A percentile compares a stretch with the other conserved stretches of the same genome.
phyloP scores from a whole-genome alignment of 2,888 invertebrate species.

The Carpatolechia fugitivella region DNA sequence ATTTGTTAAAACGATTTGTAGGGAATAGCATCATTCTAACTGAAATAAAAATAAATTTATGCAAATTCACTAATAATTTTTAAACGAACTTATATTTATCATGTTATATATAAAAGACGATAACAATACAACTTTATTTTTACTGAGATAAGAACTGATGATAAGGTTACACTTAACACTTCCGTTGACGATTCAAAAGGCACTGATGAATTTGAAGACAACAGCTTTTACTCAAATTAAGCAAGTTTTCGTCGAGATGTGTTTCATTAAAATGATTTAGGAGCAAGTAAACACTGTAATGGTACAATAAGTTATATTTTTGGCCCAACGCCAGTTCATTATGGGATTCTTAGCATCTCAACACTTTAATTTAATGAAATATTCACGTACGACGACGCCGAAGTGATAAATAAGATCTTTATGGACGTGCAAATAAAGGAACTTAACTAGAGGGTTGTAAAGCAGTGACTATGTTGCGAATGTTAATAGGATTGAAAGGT shows the following conservation, averaged over 20 bases:
- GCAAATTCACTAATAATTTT: too few species aligned
- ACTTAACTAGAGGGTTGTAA: neutral
- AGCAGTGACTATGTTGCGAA: neutral
- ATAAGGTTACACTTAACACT: too few species aligned
- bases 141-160: too few species aligned
- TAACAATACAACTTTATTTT: too few species aligned
- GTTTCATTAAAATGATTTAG: slow-evolving; percentile 29
- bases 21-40: too few species aligned
- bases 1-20: neutral
- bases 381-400: slow-evolving; percentile 1
- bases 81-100: too few species aligned
- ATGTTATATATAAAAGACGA: too few species aligned
- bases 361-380: slow-evolving; percentile 30
- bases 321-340: slow-evolving; percentile 35
- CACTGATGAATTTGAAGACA: neutral
- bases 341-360: slow-evolving; percentile 33
- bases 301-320: slow-evolving; percentile 31
- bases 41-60: too few species aligned
- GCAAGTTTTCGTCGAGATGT: neutral
- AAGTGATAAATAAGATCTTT: slow-evolving; percentile 8
- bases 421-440: slow-evolving; percentile 4
- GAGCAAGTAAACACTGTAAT: slow-evolving; percentile 30
- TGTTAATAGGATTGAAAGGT: neutral
- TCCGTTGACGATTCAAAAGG: too few species aligned
- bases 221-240: neutral